Percentiles rank a stretch among this genome's conserved stretches.
These are phyloP conservation scores for Trypoxylus dichotomus DNA, from an alignment of 1,140 invertebrate genomes.

Conservation along the genomic window DNA sequence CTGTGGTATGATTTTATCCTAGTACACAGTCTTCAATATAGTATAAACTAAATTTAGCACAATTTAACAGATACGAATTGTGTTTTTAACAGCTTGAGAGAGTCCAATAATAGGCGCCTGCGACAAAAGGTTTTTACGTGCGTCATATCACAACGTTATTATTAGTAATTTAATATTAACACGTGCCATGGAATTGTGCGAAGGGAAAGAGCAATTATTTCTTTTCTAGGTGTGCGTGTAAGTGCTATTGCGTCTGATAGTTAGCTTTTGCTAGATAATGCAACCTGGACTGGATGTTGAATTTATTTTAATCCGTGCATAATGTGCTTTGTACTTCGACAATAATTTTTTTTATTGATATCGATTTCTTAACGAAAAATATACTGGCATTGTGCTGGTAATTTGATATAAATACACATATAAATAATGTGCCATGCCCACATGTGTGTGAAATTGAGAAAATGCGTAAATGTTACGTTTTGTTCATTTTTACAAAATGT, in stretches of 20 bases:
- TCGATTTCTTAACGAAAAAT: too few relatives aligned
- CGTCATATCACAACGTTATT: neutral
- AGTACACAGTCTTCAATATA: neutral
- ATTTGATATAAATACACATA: too few relatives aligned
- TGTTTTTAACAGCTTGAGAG: neutral
- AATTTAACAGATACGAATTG: neutral
- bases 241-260: neutral
- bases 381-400: too few relatives aligned
- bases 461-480: too few relatives aligned
- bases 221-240: neutral
- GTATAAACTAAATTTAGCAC: neutral
- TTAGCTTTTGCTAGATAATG: neutral
- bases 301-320: neutral
- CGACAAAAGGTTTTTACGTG: neutral
- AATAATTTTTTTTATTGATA: neutral
- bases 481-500: too few relatives aligned
- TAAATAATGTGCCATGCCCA: too few relatives aligned
- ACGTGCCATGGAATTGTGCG: neutral
- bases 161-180: slow-evolving; percentile 5
- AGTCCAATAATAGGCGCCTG: neutral
- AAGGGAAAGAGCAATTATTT: neutral
- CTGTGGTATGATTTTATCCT: neutral
- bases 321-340: neutral
- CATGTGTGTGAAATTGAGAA: too few relatives aligned
- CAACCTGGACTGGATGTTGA: neutral